These are phyloP conservation scores for Drosophila parthenogenetica DNA, from an alignment of 2,888 invertebrate species.

Conservation along the genomic window DNA sequence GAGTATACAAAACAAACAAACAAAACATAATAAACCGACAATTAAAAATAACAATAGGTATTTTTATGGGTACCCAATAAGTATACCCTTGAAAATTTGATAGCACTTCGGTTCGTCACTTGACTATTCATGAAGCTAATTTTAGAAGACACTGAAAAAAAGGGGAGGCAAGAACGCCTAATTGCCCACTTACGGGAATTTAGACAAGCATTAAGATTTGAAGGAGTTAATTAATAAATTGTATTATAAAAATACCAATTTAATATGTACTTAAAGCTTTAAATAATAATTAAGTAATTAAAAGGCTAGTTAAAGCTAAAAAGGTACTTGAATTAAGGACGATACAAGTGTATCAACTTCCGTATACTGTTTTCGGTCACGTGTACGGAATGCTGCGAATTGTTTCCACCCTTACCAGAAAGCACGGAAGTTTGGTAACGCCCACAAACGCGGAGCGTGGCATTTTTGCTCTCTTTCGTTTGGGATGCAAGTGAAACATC, in stretches of 20 bases:
- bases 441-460: constrained; percentile 59
- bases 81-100: constrained; percentile 16
- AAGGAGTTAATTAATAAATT: not conserved
- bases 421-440: constrained; percentile 51
- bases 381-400: constrained; percentile 46
- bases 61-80: not conserved
- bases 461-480: constrained; percentile 68
- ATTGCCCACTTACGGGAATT: not conserved
- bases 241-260: not conserved
- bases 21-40: not conserved
- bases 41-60: not conserved
- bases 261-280: too few species aligned
- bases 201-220: too few species aligned
- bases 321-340: not conserved
- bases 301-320: not conserved
- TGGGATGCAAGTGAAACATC: constrained; percentile 51
- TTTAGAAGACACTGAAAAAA: constrained; percentile 17
- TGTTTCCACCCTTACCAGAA: constrained; percentile 67
- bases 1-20: not conserved
- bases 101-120: not conserved
- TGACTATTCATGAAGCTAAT: constrained; percentile 21
- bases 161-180: not conserved
- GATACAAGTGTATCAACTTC: not conserved
- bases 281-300: not conserved
- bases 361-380: constrained; percentile 9